Conservation (phyloP, 2,113 vertebrate species). For the Paradoxurus hermaphroditus region DNA sequence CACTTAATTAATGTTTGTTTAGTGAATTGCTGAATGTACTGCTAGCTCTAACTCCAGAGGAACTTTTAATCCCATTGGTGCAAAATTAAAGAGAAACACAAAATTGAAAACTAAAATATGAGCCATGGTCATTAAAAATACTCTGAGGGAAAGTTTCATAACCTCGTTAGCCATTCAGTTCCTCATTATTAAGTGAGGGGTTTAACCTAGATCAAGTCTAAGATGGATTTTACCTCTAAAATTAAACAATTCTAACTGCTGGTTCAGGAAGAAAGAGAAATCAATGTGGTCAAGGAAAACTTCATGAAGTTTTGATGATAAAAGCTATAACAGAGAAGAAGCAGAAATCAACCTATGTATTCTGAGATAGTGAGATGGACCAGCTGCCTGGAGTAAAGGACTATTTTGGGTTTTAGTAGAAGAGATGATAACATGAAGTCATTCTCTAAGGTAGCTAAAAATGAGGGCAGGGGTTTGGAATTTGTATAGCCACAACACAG, state of each 20-base stretch:
- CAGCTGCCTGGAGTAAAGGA: background rate
- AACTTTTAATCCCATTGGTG: constrained; percentile 45
- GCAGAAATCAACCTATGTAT: background rate
- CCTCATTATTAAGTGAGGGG: constrained; percentile 49
- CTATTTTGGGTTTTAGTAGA: background rate
- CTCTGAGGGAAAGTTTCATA: constrained; percentile 48
- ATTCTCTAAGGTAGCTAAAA: background rate
- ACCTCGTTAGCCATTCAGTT: background rate
- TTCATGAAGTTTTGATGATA: background rate
- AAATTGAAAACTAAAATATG: constrained; percentile 48
- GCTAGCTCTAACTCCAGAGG: background rate
- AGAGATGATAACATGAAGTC: background rate
- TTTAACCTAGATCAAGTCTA: constrained; percentile 50
- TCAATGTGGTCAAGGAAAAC: background rate
- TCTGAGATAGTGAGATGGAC: background rate
- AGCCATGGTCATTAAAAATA: constrained; percentile 49
- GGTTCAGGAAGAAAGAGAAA: constrained; percentile 41
- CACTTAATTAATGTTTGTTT: constrained; percentile 46
- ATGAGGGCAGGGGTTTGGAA: background rate
- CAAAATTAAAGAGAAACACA: constrained; percentile 57
- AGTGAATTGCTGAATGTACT: constrained; percentile 52
- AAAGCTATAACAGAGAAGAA: background rate
- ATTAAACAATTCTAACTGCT: constrained; percentile 58
- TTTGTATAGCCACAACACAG: background rate
- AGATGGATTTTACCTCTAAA: constrained; percentile 39